Conservation (phyloP, 2,888 invertebrate species). For the Micoletzkya japonica region DNA sequence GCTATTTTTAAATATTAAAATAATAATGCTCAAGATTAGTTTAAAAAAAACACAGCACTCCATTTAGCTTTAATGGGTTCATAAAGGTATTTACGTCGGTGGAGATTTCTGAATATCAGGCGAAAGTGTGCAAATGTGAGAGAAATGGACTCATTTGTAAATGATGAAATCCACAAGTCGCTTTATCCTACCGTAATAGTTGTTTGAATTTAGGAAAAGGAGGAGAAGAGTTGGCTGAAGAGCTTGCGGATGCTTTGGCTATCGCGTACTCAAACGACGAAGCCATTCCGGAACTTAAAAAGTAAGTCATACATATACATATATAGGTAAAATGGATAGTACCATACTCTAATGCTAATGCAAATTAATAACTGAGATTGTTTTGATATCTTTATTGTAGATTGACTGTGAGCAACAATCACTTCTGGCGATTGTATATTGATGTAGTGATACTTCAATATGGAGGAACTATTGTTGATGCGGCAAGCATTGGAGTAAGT, state of each 20-base stretch:
- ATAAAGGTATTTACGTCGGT: too few relatives aligned
- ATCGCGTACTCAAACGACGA: slow-evolving; percentile 74
- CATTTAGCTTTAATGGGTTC: too few relatives aligned
- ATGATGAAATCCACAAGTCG: too few relatives aligned
- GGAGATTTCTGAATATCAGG: too few relatives aligned
- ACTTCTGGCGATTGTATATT: slow-evolving; percentile 51
- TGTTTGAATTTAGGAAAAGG: slow-evolving; percentile 72
- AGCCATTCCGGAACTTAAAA: slow-evolving; percentile 71
- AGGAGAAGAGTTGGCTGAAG: slow-evolving; percentile 85
- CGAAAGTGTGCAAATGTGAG: too few relatives aligned
- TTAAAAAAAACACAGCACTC: slow-evolving; percentile 8
- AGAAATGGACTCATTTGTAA: too few relatives aligned
- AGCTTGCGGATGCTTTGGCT: slow-evolving; percentile 79
- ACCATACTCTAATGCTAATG: neutral
- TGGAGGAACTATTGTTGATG: slow-evolving; percentile 94
- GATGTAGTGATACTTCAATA: slow-evolving; percentile 77
- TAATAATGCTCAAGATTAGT: neutral
- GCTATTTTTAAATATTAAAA: too few relatives aligned
- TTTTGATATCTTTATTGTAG: slow-evolving; percentile 30
- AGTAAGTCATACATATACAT: too few relatives aligned
- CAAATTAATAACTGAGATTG: neutral
- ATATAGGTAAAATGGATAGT: too few relatives aligned
- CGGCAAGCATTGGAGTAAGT: slow-evolving; percentile 79
- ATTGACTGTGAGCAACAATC: slow-evolving; percentile 44
- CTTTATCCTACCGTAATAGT: too few relatives aligned